Evolutionary conservation across 2,888 invertebrate species (phyloP).

Genomic region (Empis livida): DNA sequence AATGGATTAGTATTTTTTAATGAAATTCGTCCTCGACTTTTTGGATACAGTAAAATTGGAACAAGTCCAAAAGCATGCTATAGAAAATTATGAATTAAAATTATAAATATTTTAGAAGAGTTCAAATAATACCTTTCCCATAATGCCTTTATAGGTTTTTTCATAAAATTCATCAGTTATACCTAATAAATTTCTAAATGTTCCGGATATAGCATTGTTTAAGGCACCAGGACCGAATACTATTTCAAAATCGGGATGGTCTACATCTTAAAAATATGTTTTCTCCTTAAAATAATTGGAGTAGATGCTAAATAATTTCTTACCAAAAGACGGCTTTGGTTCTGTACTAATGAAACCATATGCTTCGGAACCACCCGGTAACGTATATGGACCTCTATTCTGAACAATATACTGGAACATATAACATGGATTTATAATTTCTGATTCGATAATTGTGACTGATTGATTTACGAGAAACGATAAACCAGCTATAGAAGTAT

Average conservation of each 20-base stretch:
- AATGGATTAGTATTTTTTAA: conserved; percentile 59
- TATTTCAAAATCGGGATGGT: conserved; percentile 66
- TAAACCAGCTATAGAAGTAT: conserved; percentile 57
- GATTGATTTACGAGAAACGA: conserved; percentile 59
- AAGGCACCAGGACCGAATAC: conserved; percentile 66
- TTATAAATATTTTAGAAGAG: no score
- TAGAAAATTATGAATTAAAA: no score
- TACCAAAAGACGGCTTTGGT: conserved; percentile 29
- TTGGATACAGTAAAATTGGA: conserved; percentile 59
- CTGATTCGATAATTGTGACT: conserved; percentile 50
- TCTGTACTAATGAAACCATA: conserved; percentile 61
- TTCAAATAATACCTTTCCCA: conserved; percentile 7
- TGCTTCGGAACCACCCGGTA: conserved; percentile 67
- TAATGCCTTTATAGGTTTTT: conserved; percentile 28
- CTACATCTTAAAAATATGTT: conserved; percentile 18
- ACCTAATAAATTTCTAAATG: conserved; percentile 50
- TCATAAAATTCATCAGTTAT: conserved; percentile 36
- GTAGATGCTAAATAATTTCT: no score
- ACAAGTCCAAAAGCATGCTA: conserved; percentile 52
- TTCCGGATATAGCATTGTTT: conserved; percentile 58
- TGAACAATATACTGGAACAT: conserved; percentile 48
- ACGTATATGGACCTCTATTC: conserved; percentile 57
- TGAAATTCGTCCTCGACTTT: conserved; percentile 57
- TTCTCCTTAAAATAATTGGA: no score
- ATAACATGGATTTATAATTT: conserved; percentile 40